Evolutionary conservation across 2,797 vertebrate genomes (phyloP).

Genomic region (Knipowitschia caucasica): DNA sequence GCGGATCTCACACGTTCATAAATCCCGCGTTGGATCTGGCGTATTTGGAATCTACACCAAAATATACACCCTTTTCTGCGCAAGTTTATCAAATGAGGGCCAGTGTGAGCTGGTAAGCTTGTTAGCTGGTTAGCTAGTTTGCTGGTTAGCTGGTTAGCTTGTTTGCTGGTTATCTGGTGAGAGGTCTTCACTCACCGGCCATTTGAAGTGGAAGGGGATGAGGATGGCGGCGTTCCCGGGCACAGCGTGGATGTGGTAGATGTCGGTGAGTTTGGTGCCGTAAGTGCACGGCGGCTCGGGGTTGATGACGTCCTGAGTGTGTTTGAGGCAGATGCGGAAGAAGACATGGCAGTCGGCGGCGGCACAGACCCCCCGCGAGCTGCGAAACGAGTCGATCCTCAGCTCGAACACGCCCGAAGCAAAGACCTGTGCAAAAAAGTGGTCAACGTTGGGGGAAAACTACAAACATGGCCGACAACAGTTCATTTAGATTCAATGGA

Average conservation of each 20-base stretch:
- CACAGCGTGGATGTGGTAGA: conserved; percentile 64
- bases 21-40: too few species aligned
- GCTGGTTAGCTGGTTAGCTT: too few species aligned
- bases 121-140: too few species aligned
- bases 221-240: conserved; percentile 67
- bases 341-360: conserved; percentile 77
- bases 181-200: conserved; percentile 89
- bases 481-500: too few species aligned
- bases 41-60: too few species aligned
- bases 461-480: not conserved
- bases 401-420: conserved; percentile 84
- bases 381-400: conserved; percentile 81
- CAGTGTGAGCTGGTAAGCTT: too few species aligned
- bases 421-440: conserved; percentile 68
- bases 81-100: too few species aligned
- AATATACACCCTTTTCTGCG: too few species aligned
- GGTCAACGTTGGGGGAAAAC: too few species aligned
- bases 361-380: conserved; percentile 52
- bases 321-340: conserved; percentile 86
- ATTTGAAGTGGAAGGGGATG: conserved; percentile 82
- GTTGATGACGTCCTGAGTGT: conserved; percentile 74
- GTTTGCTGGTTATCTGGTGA: too few species aligned
- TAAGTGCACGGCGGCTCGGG: conserved; percentile 82
- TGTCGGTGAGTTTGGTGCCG: conserved; percentile 73
- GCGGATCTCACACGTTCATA: too few species aligned